Evolutionary conservation across 2,888 invertebrate species (phyloP).

Genomic region (Volucella inflata): DNA sequence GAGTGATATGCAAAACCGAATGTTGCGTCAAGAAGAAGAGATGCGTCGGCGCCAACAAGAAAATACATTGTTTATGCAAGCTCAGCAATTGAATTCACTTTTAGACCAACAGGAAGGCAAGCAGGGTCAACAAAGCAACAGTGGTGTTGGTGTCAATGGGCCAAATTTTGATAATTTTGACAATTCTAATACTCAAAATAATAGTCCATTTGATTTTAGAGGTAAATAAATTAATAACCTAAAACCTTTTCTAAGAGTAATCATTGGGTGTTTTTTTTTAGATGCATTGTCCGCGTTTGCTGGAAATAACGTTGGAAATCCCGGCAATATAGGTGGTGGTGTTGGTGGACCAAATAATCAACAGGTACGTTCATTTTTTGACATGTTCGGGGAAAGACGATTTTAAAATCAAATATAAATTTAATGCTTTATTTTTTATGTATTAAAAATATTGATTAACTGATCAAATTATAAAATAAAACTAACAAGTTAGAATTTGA

Average conservation of each 20-base stretch:
- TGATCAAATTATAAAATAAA: too few species aligned
- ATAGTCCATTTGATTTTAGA: slow-evolving; percentile 81
- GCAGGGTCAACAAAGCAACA: slow-evolving; percentile 83
- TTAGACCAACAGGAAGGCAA: slow-evolving; percentile 88
- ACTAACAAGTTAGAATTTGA: too few species aligned
- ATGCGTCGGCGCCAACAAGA: slow-evolving; percentile 93
- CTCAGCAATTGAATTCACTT: slow-evolving; percentile 87
- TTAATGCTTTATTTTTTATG: not conserved
- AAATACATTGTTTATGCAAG: slow-evolving; percentile 93
- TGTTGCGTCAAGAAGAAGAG: slow-evolving; percentile 93
- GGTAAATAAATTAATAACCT: slow-evolving; percentile 76
- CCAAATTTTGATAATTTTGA: slow-evolving; percentile 79
- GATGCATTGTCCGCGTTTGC: slow-evolving; percentile 73
- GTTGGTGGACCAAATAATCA: slow-evolving; percentile 77
- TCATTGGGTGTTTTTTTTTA: slow-evolving; percentile 9
- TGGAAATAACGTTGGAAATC: slow-evolving; percentile 76
- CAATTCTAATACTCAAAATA: slow-evolving; percentile 69
- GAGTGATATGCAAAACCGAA: slow-evolving; percentile 90
- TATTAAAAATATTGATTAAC: too few species aligned
- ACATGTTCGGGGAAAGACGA: slow-evolving; percentile 72
- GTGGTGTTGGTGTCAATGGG: slow-evolving; percentile 63
- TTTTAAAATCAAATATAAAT: slow-evolving; percentile 39
- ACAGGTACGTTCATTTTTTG: slow-evolving; percentile 80
- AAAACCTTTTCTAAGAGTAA: not conserved
- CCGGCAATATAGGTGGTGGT: slow-evolving; percentile 74